Conservation (phyloP, 2,888 invertebrate species). For the Clivina fossor region DNA sequence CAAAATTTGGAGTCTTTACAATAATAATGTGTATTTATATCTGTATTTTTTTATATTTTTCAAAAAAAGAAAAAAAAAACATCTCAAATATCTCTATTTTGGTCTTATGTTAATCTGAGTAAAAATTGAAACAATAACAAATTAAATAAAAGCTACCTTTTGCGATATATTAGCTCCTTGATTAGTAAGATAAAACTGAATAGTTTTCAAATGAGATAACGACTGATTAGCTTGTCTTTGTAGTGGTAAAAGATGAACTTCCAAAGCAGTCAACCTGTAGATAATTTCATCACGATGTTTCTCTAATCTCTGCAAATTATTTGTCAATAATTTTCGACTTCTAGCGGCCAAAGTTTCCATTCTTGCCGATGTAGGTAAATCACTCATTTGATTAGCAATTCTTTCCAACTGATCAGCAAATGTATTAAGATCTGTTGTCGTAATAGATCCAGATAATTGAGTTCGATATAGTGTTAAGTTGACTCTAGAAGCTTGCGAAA, state of each 20-base stretch:
- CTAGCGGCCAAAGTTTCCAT: slow-evolving; percentile 69
- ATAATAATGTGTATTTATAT: too few species aligned
- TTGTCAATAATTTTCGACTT: slow-evolving; percentile 65
- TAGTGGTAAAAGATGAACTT: slow-evolving; percentile 71
- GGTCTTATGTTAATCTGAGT: too few species aligned
- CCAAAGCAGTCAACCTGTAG: slow-evolving; percentile 74
- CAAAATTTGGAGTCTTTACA: too few species aligned
- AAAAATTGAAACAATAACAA: slow-evolving; percentile 31
- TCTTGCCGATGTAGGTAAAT: slow-evolving; percentile 69
- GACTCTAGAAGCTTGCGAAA: slow-evolving; percentile 60
- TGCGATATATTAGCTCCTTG: slow-evolving; percentile 71
- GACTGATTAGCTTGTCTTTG: slow-evolving; percentile 73
- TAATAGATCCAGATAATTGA: slow-evolving; percentile 63
- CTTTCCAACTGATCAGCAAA: slow-evolving; percentile 67
- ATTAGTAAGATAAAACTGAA: slow-evolving; percentile 74
- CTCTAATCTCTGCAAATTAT: slow-evolving; percentile 69
- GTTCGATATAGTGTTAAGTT: slow-evolving; percentile 59
- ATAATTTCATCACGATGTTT: slow-evolving; percentile 71
- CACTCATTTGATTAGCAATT: slow-evolving; percentile 68
- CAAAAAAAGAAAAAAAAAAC: too few species aligned
- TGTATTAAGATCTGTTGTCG: slow-evolving; percentile 64
- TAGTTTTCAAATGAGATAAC: slow-evolving; percentile 71
- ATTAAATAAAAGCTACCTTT: slow-evolving; percentile 56
- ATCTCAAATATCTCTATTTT: too few species aligned
- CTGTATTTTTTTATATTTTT: too few species aligned